phyloP scores from a whole-genome alignment of 2,113 vertebrate genomes.

The Notarius quadriscutis region DNA sequence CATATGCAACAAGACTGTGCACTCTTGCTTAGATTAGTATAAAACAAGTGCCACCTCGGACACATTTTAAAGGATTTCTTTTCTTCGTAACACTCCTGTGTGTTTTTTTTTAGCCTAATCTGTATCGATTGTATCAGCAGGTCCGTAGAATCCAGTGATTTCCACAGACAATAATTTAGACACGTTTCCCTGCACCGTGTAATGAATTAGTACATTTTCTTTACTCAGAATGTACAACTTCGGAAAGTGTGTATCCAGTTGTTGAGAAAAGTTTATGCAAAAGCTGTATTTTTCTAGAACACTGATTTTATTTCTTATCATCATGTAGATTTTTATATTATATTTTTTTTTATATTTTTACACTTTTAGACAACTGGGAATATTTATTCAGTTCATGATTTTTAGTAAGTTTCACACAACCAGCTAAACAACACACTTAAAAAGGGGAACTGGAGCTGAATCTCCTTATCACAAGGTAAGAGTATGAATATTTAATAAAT shows the following conservation, averaged over 20 bases:
- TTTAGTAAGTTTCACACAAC: not conserved
- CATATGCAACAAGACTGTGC: slow-evolving; percentile 3
- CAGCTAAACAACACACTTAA: not conserved
- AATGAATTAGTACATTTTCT: not conserved
- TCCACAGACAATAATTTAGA: not conserved
- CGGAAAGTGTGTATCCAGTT: not conserved
- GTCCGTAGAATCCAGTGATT: not conserved
- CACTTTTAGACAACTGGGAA: not conserved
- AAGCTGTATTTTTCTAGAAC: not conserved
- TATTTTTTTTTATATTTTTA: not conserved
- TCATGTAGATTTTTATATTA: not conserved
- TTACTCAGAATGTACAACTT: not conserved
- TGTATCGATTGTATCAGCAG: not conserved
- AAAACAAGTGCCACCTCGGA: not conserved
- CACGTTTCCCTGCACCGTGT: not conserved
- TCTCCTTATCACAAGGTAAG: not conserved
- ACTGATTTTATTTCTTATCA: not conserved
- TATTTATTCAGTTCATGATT: not conserved
- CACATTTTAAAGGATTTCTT: not conserved
- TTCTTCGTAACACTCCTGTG: not conserved
- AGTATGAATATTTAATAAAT: not conserved
- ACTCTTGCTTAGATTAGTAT: not conserved
- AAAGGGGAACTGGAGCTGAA: not conserved
- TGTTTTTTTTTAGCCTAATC: not conserved
- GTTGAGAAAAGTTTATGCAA: not conserved